Base-by-base conservation (phyloP, 2,113 vertebrate species). In the Turnix velox region DNA sequence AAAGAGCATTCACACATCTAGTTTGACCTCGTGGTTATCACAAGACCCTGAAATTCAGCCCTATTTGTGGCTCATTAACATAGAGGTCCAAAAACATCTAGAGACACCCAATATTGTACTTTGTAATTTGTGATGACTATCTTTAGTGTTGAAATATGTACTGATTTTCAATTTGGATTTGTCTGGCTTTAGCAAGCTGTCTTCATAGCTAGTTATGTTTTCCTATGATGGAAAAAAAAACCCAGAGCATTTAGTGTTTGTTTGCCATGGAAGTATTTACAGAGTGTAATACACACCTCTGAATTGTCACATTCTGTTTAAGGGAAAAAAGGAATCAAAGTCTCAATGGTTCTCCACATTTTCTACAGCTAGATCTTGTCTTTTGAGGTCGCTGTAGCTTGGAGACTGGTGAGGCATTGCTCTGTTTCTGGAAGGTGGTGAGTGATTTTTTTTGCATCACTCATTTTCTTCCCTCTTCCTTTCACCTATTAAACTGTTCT, bases 11-110 rank as follows among this genome's bases (percentile, higher is more conserved):
- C 42, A 69, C 27, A 42, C 6, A 63, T 37, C 24, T 55, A 13
- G 71, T 49, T 1, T 0, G 3, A 61, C 49, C 14, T 59, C 1
- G 0, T 14, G 4, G 10, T 61, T 73, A 65, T n/a, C 57, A 28
- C 11, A 80, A 68, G 37, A 72, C 20, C 39, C 81, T 25, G 10
- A 67, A 74, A 66, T 67, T 89, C 55, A 61, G 24, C 7, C 8
- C 12, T 42, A 6, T 6, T 7, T 51, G 8, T 15, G 80, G 39
- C 22, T 71, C 25, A 66, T 33, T 58, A 69, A 20, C 6, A 43
- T 4, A 18, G 10, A 6, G 9, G 17, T 30, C 24, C 35, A 42
- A 79, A 93, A 33, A 35, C 17, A 28, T 30, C 37, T 62, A 76
- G 23, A 43, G n/a, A 62, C 4, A 42, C 16, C 4, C 10, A 45